Evolutionary conservation across 2,113 vertebrate genomes (phyloP), one percentile per base, ranked within the genome.

Genomic region (Heterotis niloticus): DNA sequence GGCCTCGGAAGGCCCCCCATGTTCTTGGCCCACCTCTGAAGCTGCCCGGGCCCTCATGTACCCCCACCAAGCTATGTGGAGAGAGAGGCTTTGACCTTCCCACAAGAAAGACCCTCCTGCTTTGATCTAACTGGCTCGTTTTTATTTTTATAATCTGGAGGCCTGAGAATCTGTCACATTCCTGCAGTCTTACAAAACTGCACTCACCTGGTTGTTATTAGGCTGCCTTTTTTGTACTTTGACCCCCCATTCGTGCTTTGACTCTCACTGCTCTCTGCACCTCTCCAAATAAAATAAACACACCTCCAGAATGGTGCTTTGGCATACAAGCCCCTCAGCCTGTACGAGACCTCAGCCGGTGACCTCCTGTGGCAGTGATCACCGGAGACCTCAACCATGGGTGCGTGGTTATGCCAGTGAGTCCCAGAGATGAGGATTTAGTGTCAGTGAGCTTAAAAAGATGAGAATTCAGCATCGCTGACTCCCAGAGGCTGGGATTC

Each of bases 201-300:
- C 59, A 82, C 76, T 88, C 88, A 90, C 88, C 86, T 90, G 89
- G 82, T 87, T 90, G 86, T 86, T 88, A 88, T 89, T 90, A 90
- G 76, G 34, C 44, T 79, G 83, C 77, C 26, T 34, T 85, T 84
- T 82, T 84, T 81, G 77, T 81, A 82, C 82, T 81, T 64, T 52
- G 5, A 69, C 81, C 54, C 28, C 80, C 76, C 67, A 24, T 12
- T 73, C 24, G 76, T 79, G 75, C 59, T 10, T 57, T 18, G 23
- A 20, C 20, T 62, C 67, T 81, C 80, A 62, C 82, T 75, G 78
- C 79, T 79, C 85, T 83, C 80, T 79, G 86, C 83, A 86, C 84
- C 84, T 73, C 78, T 72, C 87, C 82, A 87, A 80, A 85, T 85
- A 88, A 84, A 87, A 87, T 87, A 88, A 85, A 86, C 82, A 88